Conservation (phyloP, 1,140 invertebrate genomes). For the Leptopilina boulardi region DNA sequence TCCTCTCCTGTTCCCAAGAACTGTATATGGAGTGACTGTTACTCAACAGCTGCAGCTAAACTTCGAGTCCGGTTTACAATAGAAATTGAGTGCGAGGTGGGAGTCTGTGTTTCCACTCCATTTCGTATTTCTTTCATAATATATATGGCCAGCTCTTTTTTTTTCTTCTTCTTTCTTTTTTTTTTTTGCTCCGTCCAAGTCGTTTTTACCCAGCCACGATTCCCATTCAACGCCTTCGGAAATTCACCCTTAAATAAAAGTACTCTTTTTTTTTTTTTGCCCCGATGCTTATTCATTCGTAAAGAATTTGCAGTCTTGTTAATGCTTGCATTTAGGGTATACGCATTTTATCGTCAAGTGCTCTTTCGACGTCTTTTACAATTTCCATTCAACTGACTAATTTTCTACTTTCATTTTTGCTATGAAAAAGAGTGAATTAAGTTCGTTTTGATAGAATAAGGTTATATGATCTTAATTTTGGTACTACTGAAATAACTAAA, state of each 20-base stretch:
- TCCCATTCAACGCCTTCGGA: conserved; percentile 41
- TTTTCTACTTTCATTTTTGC: conserved; percentile 6
- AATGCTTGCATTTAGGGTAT: conserved; percentile 29
- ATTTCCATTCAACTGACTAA: neutral
- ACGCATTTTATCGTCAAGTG: conserved; percentile 39
- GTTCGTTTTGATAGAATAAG: too few species aligned
- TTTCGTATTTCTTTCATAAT: conserved; percentile 61
- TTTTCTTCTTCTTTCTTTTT: too few species aligned
- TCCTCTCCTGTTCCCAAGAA: conserved; percentile 25
- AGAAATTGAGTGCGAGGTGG: conserved; percentile 34
- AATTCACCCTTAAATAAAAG: conserved; percentile 33
- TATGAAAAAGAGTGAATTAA: too few species aligned
- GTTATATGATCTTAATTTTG: too few species aligned
- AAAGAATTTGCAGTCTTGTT: neutral
- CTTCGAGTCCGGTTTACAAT: conserved; percentile 51
- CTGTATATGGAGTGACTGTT: conserved; percentile 51
- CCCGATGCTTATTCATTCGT: conserved; percentile 11
- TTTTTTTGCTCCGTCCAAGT: neutral
- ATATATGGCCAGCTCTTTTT: conserved; percentile 44
- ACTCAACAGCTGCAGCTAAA: conserved; percentile 54
- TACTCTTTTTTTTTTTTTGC: too few species aligned
- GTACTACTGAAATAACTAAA: too few species aligned
- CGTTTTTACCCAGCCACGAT: conserved; percentile 36
- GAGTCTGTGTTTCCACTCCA: conserved; percentile 59
- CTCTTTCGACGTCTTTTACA: neutral